A percentile compares a stretch with the other conserved stretches of the same genome.
Evolutionary conservation across 2,888 invertebrate species (phyloP).

Genomic region (Ennomos quercinarius): DNA sequence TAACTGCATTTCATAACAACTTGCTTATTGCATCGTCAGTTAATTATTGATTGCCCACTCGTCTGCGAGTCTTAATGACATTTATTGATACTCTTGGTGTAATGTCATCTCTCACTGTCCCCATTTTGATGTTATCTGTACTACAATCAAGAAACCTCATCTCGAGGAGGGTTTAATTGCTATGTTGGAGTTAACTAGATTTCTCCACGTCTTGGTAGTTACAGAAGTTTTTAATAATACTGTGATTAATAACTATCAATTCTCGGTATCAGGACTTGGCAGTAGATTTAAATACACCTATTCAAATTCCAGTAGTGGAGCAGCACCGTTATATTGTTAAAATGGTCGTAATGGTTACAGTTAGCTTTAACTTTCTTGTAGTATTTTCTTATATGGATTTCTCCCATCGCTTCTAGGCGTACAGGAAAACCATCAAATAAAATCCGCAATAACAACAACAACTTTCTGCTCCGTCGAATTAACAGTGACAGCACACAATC

Average conservation of each 20-base stretch:
- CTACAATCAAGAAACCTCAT: constrained; percentile 31
- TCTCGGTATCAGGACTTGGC: constrained; percentile 1
- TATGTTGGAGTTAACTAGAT: constrained; percentile 32
- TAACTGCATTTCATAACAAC: constrained; percentile 47
- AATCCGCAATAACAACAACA: constrained; percentile 20
- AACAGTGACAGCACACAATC: constrained; percentile 13
- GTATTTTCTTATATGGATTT: too few relatives aligned
- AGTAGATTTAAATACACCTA: not conserved
- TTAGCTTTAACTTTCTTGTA: too few relatives aligned
- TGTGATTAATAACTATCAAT: not conserved
- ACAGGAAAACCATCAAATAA: constrained; percentile 22
- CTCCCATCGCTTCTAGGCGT: not conserved
- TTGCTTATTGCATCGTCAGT: constrained; percentile 37
- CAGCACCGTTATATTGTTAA: not conserved
- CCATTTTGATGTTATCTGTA: constrained; percentile 34
- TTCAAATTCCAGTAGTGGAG: not conserved
- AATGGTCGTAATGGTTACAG: not conserved
- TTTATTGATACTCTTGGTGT: constrained; percentile 31
- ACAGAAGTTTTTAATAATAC: not conserved
- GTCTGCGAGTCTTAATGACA: constrained; percentile 34
- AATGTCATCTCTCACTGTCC: constrained; percentile 37
- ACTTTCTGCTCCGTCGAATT: constrained; percentile 17
- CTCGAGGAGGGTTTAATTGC: constrained; percentile 25
- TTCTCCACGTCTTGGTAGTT: constrained; percentile 24
- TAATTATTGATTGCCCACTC: constrained; percentile 44